Evolutionary conservation across 2,113 vertebrate genomes (phyloP).

Genomic region (Cacatua alba): DNA sequence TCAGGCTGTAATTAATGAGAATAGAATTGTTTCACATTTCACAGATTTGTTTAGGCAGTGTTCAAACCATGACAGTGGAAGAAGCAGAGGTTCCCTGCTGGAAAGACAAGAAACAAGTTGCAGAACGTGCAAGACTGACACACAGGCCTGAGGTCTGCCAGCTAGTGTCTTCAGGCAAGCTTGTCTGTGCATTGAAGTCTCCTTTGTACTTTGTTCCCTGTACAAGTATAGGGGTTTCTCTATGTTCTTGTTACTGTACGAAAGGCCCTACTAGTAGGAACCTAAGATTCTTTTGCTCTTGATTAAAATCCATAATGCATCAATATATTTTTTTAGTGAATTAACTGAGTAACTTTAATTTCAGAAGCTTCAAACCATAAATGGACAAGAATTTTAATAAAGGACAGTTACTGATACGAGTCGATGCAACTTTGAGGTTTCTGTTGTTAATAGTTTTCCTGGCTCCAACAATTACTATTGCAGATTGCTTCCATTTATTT

Average conservation of each 20-base stretch:
- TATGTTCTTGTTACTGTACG: neutral
- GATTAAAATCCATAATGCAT: neutral
- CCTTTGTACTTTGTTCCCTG: neutral
- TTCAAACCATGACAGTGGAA: neutral
- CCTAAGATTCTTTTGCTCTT: neutral
- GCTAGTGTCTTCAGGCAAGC: neutral
- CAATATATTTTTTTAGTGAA: neutral
- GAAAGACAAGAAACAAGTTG: neutral
- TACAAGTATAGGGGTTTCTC: neutral
- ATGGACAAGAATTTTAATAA: neutral
- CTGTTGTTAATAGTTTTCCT: neutral
- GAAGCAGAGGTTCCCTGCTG: neutral
- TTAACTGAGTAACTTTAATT: neutral
- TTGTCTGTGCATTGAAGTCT: neutral
- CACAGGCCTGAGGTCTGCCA: neutral
- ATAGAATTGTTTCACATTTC: neutral
- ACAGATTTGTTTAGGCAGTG: neutral
- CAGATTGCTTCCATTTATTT: neutral
- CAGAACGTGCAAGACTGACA: neutral
- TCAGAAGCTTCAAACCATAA: neutral
- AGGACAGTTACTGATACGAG: neutral
- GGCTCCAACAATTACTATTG: neutral
- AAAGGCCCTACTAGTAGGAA: neutral
- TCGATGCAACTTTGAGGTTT: neutral
- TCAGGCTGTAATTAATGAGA: neutral